Conservation (phyloP, 2,797 vertebrate species). For the Staurois parvus region DNA sequence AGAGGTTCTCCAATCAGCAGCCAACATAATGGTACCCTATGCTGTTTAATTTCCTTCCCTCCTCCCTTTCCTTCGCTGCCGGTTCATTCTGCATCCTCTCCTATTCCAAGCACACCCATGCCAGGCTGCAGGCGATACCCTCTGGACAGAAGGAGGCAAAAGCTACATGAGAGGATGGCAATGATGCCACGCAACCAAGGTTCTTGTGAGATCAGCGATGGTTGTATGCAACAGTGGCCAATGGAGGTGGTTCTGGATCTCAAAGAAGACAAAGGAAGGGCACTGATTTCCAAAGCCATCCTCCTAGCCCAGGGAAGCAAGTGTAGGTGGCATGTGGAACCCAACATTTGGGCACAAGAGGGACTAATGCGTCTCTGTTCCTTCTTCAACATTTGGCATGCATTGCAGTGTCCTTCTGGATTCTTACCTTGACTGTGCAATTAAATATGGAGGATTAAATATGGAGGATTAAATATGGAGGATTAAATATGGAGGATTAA, state of each 20-base stretch:
- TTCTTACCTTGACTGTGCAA: constrained; percentile 30
- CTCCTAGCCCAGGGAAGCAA: constrained; percentile 64
- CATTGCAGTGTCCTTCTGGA: constrained; percentile 76
- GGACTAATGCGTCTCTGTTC: constrained; percentile 69
- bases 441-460: no score
- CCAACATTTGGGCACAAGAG: constrained; percentile 35
- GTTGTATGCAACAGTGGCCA: constrained; percentile 85
- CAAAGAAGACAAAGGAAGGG: constrained; percentile 77
- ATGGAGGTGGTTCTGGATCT: constrained; percentile 82
- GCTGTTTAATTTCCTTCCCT: constrained; percentile 33
- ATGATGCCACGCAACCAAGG: constrained; percentile 99
- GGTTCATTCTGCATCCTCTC: constrained; percentile 70
- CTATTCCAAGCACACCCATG: constrained; percentile 75
- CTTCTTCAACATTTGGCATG: constrained; percentile 77
- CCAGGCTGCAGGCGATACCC: constrained; percentile 77
- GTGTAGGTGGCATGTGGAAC: constrained; percentile 20
- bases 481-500: no score
- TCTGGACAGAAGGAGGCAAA: constrained; percentile 80
- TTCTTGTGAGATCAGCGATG: constrained; percentile 84
- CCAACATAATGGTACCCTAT: constrained; percentile 67
- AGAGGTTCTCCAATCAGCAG: constrained; percentile 77
- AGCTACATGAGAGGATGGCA: constrained; percentile 95
- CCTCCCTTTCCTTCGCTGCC: constrained; percentile 64
- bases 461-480: no score
- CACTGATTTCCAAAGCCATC: constrained; percentile 67